Conservation (phyloP, 2,888 invertebrate genomes). For the Osmoderma eremita region DNA sequence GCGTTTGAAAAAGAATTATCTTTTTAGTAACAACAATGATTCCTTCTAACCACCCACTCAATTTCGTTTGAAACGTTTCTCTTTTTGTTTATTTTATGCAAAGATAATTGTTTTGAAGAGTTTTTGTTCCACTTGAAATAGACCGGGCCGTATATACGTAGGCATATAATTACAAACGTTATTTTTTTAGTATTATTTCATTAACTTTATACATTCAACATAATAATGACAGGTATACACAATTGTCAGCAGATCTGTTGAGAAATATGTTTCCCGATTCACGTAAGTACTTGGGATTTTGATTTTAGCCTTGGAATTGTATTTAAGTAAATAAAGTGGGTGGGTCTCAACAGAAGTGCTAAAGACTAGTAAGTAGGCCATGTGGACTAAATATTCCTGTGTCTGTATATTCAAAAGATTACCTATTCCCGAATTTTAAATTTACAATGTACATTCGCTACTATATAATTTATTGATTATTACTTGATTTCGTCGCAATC, state of each 20-base stretch:
- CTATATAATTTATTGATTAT: constrained; percentile 18
- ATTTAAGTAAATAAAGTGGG: neutral
- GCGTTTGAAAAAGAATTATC: no score
- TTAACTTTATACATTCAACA: constrained; percentile 47
- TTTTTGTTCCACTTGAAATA: no score
- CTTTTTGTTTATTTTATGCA: no score
- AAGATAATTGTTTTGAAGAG: no score
- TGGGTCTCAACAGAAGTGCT: constrained; percentile 52
- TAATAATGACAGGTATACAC: constrained; percentile 50
- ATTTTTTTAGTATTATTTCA: constrained; percentile 18
- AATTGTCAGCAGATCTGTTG: constrained; percentile 44
- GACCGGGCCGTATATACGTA: no score
- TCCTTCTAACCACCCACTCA: no score
- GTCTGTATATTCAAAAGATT: constrained; percentile 46
- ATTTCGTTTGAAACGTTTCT: no score
- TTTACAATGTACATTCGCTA: constrained; percentile 26
- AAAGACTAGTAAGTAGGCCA: constrained; percentile 55
- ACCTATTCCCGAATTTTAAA: constrained; percentile 37
- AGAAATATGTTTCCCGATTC: constrained; percentile 27
- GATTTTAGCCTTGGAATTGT: neutral
- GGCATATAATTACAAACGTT: constrained; percentile 39
- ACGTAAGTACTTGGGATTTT: neutral
- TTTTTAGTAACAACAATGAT: no score
- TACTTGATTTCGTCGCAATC: constrained; percentile 7
- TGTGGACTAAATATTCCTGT: constrained; percentile 51